A percentile compares a stretch with the other conserved stretches of the same genome.
Conservation (phyloP, 2,113 vertebrate species). For the Triplophysa tibetana region DNA sequence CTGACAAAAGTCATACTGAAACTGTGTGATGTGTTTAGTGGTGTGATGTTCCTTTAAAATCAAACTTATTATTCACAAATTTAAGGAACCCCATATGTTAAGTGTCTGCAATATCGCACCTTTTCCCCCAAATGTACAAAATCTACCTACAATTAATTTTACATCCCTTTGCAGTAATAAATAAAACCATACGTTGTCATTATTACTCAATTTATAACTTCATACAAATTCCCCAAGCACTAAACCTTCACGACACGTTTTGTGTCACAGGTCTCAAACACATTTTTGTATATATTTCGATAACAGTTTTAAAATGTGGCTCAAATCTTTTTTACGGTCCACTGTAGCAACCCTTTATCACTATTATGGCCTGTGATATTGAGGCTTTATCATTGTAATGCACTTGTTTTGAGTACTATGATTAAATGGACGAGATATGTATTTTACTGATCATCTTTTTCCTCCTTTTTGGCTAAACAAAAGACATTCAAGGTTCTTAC, state of each 20-base stretch:
- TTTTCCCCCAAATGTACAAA: too few species aligned
- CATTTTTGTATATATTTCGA: too few species aligned
- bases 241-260: too few species aligned
- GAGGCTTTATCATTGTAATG: constrained; percentile 5
- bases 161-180: not conserved
- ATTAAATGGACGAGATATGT: constrained; percentile 20
- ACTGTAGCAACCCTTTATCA: not conserved
- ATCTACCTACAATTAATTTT: not conserved
- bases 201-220: too few species aligned
- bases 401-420: constrained; percentile 20
- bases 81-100: not conserved
- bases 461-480: not conserved
- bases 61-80: not conserved
- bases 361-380: not conserved
- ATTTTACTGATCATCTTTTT: not conserved
- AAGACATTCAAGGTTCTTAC: not conserved
- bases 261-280: too few species aligned
- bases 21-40: too few species aligned
- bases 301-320: not conserved
- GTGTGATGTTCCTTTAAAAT: too few species aligned
- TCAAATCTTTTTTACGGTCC: not conserved
- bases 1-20: too few species aligned
- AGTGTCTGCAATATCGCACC: too few species aligned
- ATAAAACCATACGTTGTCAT: too few species aligned
- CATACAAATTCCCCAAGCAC: too few species aligned